Percentiles rank a stretch among this genome's conserved stretches.
Evolutionary conservation across 2,888 invertebrate species (phyloP).

Genomic region (Amaurobius ferox): DNA sequence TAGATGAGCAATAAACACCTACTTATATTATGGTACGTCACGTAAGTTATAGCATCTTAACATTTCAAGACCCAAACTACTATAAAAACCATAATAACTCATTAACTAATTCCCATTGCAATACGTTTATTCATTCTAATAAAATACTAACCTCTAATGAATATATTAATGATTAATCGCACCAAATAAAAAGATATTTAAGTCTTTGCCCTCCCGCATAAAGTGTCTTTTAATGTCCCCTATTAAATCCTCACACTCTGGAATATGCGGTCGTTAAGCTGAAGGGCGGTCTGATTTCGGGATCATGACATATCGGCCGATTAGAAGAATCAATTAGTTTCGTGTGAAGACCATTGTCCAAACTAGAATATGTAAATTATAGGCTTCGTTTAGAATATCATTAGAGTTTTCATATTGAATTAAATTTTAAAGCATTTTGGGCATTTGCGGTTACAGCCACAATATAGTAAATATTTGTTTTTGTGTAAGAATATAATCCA

Average conservation of each 20-base stretch:
- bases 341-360: neutral
- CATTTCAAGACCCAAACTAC: too few species aligned
- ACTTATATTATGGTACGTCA: too few species aligned
- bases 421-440: too few species aligned
- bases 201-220: slow-evolving; percentile 1
- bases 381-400: neutral
- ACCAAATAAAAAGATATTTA: slow-evolving; percentile 5
- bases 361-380: slow-evolving; percentile 2
- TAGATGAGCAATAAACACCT: too few species aligned
- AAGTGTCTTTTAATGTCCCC: neutral
- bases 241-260: slow-evolving; percentile 1
- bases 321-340: slow-evolving; percentile 1
- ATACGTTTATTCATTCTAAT: neutral
- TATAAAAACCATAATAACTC: neutral
- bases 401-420: too few species aligned
- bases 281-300: neutral
- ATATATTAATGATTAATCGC: neutral
- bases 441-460: too few species aligned
- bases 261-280: neutral
- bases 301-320: neutral
- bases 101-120: neutral
- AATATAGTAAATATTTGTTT: too few species aligned
- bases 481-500: too few species aligned
- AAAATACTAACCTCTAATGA: slow-evolving; percentile 1
- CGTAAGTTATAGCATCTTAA: too few species aligned